Base-by-base conservation (phyloP, 2,797 vertebrate species). In the Pipistrellus kuhlii region DNA sequence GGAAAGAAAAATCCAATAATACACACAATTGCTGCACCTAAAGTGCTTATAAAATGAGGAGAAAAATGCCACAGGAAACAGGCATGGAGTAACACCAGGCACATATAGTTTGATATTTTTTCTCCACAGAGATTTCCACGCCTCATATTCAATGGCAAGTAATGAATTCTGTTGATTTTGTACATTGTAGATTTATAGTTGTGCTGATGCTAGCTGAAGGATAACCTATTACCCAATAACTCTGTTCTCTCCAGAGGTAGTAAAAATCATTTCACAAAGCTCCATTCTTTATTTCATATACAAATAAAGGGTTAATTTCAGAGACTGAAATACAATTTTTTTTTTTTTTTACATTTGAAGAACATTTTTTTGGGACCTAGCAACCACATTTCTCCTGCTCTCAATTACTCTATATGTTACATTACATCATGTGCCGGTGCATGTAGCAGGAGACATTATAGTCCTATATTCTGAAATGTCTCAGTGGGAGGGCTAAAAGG, bases 141-240 rank as follows among this genome's bases (percentile, higher is more conserved):
- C 4, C 14, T 96, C 46, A 57, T 44, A 68, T 88, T 95, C 71
- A 84, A 69, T 83, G 41, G 20, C 32, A 88, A 78, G 23, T 85
- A 93, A 94, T 92, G n/a, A 84, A 88, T 78, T 96, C 25, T 80
- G 82, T 76, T 92, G 64, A 90, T 66, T 88, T 93, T 3, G 1
- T 88, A 46, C 15, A 6, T 46, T 75, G 53, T 27, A 57, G 68
- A 86, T 93, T 88, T 96, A 93, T 44, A 55, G 57, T 46, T 55
- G 21, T 41, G 5, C 17, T 92, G 78, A 90, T 76, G 10, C 18
- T 51, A 6, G 25, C 13, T 85, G 90, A 93, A 85, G 17, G 25
- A 77, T 91, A 83, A 41, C 55, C 73, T 88, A 51, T 85, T 93
- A 77, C 35, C 20, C 13, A 71, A 73, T 73, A 94, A 78, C 8